Evolutionary conservation across 1,140 invertebrate species (phyloP), one percentile per base, ranked within the genome.

Genomic region (Pissodes strobi): DNA sequence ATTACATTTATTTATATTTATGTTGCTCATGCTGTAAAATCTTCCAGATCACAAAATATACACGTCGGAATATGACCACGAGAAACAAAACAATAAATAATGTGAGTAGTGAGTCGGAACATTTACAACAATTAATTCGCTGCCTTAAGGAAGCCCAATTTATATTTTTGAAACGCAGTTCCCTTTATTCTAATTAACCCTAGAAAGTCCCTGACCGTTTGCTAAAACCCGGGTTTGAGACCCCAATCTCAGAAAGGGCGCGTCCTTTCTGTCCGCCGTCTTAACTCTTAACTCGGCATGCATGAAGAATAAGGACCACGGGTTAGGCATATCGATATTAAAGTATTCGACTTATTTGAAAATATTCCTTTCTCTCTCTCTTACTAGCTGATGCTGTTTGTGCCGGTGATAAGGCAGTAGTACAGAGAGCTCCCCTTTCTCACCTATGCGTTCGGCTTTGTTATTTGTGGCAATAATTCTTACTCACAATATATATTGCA

Each of bases 161-260:
- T 57, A 64, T 49, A 39, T 64, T 64, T 64, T 64, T 64, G 43
- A n/a, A 52, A 21, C 30, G 5, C 41, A 41, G 52, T 57, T 51
- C 62, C 62, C 62, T 64, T 64, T 64, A 64, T 64, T 64, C 64
- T 69, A 69, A 69, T 69, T 69, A 69, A 66, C 67, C 67, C 67
- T 69, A 25, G 56, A 59, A 65, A 69, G 63, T 68, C 55, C 59
- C 67, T 66, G 67, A 69, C 67, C 63, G 67, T 65, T 66, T 69
- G 58, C 67, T 69, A 65, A 69, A 60, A 69, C 58, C 67, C 57
- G 57, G 60, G 67, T 55, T 64, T 59, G 57, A 65, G 63, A 66
- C 67, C 67, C 63, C 62, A 69, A 69, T 69, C 67, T 66, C 57
- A 65, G 66, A 59, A 62, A 68, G 41, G 64, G 45, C 49, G 63